phyloP scores from a whole-genome alignment of 2,113 vertebrate species.

The Crotalus horridus region DNA sequence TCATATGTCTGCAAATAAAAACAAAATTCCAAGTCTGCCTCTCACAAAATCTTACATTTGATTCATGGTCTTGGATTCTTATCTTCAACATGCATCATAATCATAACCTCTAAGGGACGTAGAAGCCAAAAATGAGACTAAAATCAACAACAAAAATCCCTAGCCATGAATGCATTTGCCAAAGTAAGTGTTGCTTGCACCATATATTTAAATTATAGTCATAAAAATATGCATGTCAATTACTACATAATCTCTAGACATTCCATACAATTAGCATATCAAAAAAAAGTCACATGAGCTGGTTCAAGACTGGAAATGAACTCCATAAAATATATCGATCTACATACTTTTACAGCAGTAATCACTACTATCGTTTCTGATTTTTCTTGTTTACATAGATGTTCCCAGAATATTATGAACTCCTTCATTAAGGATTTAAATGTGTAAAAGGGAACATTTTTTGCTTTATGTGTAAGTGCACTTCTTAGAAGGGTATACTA shows the following conservation, averaged over 20 bases:
- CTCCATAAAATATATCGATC: background rate
- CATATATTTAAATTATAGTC: background rate
- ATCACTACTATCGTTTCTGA: background rate
- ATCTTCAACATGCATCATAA: slow-evolving; percentile 24
- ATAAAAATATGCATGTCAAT: background rate
- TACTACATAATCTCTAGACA: background rate
- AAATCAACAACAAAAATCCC: background rate
- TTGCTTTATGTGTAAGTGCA: background rate
- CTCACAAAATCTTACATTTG: background rate
- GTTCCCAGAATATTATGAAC: background rate
- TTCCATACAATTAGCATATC: background rate
- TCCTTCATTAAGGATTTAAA: background rate
- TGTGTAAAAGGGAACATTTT: background rate
- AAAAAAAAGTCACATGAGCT: background rate
- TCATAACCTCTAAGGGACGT: slow-evolving; percentile 4
- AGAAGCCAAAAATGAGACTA: background rate
- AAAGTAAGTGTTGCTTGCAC: background rate
- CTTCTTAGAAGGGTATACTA: background rate
- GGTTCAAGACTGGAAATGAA: slow-evolving; percentile 1
- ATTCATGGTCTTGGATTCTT: background rate
- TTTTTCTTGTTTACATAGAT: background rate
- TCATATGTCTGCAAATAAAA: slow-evolving; percentile 21
- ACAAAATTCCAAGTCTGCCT: background rate
- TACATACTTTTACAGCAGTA: background rate
- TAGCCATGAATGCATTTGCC: background rate